A percentile compares a stretch with the other conserved stretches of the same genome.
phyloP scores from a whole-genome alignment of 2,797 vertebrate genomes.

The Gambusia yucatana region DNA sequence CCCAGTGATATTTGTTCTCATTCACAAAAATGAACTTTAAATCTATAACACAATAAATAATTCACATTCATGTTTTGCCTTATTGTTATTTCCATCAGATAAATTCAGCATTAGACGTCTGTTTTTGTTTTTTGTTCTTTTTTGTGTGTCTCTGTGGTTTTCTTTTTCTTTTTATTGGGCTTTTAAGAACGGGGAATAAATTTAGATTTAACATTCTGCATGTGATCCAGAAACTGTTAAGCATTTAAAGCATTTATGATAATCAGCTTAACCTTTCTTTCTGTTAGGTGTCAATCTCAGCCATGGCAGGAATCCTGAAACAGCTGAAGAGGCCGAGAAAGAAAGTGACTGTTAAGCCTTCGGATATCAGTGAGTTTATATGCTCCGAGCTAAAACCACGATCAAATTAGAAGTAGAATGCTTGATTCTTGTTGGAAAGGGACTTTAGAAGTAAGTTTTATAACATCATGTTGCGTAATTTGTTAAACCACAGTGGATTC shows the following conservation, averaged over 20 bases:
- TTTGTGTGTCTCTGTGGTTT: background rate
- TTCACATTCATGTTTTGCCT: background rate
- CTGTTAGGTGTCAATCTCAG: conserved; percentile 90
- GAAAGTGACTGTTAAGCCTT: conserved; percentile 88
- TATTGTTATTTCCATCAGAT: background rate
- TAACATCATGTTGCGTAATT: background rate
- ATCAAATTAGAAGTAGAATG: background rate
- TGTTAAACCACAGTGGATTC: background rate
- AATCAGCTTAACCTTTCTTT: background rate
- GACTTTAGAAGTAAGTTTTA: background rate
- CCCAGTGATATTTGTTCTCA: background rate
- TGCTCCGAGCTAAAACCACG: background rate
- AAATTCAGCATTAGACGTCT: background rate
- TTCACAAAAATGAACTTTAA: background rate
- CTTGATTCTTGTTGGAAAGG: conserved; percentile 1
- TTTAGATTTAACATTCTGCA: background rate
- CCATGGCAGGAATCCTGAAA: conserved; percentile 92
- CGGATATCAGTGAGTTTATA: conserved; percentile 87
- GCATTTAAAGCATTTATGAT: background rate
- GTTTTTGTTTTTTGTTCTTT: too few relatives aligned
- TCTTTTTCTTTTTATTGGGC: background rate
- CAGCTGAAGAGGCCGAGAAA: conserved; percentile 90
- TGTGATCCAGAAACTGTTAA: background rate
- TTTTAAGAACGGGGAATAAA: background rate
- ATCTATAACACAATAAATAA: background rate